A percentile compares a stretch with the other conserved stretches of the same genome.
These are phyloP conservation scores for Hymenopus coronatus DNA, from an alignment of 2,888 invertebrate genomes.

Conservation along the genomic window DNA sequence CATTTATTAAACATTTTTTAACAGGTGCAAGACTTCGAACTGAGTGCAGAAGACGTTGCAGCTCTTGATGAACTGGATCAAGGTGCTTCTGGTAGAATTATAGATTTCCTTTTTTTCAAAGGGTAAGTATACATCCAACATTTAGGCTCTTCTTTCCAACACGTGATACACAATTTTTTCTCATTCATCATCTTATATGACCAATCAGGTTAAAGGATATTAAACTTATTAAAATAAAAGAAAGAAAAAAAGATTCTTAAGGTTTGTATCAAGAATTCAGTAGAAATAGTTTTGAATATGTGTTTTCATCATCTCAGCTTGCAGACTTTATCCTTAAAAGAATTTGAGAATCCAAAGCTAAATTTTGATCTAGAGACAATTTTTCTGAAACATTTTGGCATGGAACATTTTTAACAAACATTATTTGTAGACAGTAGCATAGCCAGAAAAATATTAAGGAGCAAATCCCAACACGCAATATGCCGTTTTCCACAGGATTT, in stretches of 20 bases:
- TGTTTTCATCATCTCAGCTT: not conserved
- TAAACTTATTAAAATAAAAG: not conserved
- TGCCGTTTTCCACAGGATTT: no score
- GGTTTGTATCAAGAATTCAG: not conserved
- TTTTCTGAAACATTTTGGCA: no score
- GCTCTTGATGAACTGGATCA: constrained; percentile 62
- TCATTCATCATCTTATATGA: no score
- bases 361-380: no score
- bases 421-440: no score
- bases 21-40: constrained; percentile 63
- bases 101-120: constrained; percentile 66
- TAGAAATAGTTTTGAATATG: no score
- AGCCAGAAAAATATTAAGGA: no score
- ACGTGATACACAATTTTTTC: no score
- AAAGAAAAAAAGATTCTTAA: not conserved
- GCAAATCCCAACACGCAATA: no score
- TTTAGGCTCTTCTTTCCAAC: no score
- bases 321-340: not conserved
- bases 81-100: constrained; percentile 62
- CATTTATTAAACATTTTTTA: not conserved
- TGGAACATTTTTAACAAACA: no score
- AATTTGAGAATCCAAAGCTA: not conserved
- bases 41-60: constrained; percentile 60
- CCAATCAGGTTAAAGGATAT: no score
- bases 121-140: constrained; percentile 51